These are phyloP conservation scores for Pseudorhombus dupliciocellatus DNA, from an alignment of 2,113 vertebrate genomes.

Conservation along the genomic window DNA sequence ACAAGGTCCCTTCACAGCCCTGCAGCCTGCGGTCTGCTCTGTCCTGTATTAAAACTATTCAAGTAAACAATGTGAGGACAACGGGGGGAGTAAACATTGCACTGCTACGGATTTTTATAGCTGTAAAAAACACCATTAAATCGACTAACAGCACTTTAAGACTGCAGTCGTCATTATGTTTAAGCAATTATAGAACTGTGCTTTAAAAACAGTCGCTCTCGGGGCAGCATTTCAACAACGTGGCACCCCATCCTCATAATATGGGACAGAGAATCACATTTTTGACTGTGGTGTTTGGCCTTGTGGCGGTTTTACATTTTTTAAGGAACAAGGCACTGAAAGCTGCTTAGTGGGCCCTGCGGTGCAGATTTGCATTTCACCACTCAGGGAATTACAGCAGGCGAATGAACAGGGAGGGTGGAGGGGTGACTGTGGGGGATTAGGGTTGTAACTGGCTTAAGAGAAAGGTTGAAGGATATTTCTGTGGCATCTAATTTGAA, in stretches of 20 bases:
- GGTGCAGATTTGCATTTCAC: slow-evolving; percentile 80
- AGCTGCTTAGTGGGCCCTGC: slow-evolving; percentile 78
- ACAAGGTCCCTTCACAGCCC: slow-evolving; percentile 6
- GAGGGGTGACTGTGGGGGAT: slow-evolving; percentile 74
- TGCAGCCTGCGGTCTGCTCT: slow-evolving; percentile 6
- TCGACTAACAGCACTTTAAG: not conserved
- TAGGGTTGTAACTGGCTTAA: slow-evolving; percentile 82
- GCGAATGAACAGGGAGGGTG: slow-evolving; percentile 69
- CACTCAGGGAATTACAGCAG: slow-evolving; percentile 75
- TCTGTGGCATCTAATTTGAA: slow-evolving; percentile 78
- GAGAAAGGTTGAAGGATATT: slow-evolving; percentile 79
- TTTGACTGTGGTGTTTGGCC: slow-evolving; percentile 29
- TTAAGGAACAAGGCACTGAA: slow-evolving; percentile 67
- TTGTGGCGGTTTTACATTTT: slow-evolving; percentile 59
- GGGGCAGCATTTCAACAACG: slow-evolving; percentile 23
- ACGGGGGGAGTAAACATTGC: not conserved
- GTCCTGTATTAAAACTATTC: slow-evolving; percentile 8
- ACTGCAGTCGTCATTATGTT: slow-evolving; percentile 4
- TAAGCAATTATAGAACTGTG: slow-evolving; percentile 13
- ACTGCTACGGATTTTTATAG: slow-evolving; percentile 7
- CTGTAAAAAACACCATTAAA: slow-evolving; percentile 24
- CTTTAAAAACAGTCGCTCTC: slow-evolving; percentile 3
- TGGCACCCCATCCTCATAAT: slow-evolving; percentile 6
- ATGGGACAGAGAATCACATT: slow-evolving; percentile 19
- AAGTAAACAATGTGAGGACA: not conserved